Percentiles rank a stretch among this genome's conserved stretches.
These are phyloP conservation scores for Bombylius discolor DNA, from an alignment of 2,888 invertebrate species.

Conservation along the genomic window DNA sequence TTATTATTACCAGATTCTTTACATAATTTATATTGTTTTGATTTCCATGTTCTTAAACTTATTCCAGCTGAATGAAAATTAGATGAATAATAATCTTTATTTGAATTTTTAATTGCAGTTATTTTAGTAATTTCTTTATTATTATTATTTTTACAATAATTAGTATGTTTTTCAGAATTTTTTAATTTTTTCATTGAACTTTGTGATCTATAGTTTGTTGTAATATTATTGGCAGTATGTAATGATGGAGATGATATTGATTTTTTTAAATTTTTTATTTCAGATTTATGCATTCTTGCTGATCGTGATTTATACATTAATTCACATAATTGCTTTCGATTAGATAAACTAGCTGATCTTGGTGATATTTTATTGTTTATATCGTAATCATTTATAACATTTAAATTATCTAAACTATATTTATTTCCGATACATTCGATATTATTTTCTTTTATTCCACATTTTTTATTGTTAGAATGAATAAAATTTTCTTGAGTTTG, in stretches of 20 bases:
- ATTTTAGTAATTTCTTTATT: not conserved
- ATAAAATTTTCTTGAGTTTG: not conserved
- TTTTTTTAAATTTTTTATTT: not conserved
- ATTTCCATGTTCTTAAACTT: conserved; percentile 14
- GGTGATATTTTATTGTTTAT: not conserved
- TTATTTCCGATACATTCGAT: conserved; percentile 13
- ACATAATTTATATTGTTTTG: conserved; percentile 11
- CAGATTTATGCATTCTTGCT: not conserved
- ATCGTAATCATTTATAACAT: not conserved
- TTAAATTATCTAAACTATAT: conserved; percentile 8
- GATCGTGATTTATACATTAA: conserved; percentile 10
- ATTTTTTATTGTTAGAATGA: not conserved
- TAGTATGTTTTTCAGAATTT: no score
- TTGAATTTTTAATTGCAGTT: conserved; percentile 3
- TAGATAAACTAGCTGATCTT: not conserved
- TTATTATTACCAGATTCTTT: conserved; percentile 1
- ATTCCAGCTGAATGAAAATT: conserved; percentile 14
- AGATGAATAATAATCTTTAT: conserved; percentile 11
- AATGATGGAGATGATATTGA: conserved; percentile 1
- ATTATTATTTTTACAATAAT: no score
- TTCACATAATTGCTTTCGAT: conserved; percentile 5
- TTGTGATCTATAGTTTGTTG: no score
- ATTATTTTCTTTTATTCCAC: not conserved
- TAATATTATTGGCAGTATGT: no score
- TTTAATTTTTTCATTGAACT: no score